Conservation (phyloP, 1,140 invertebrate genomes). For the Atta cephalotes region DNA sequence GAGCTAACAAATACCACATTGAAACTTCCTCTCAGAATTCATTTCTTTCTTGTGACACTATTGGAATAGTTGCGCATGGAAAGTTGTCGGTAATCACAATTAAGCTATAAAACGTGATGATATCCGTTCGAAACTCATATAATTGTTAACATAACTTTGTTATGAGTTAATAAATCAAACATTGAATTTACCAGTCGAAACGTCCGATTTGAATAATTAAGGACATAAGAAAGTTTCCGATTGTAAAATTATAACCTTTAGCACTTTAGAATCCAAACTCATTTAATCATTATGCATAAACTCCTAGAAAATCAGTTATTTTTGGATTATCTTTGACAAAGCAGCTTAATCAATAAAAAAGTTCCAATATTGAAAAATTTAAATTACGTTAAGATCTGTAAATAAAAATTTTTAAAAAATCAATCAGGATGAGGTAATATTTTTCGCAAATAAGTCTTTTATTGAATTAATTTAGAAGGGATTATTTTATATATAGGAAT, state of each 20-base stretch:
- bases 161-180: conserved; percentile 16
- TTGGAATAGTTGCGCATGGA: neutral
- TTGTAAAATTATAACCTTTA: neutral
- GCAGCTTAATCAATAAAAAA: neutral
- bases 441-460: no score
- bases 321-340: neutral
- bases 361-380: neutral
- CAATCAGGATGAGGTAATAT: no score
- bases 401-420: neutral
- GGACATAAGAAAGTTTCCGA: neutral
- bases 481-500: no score
- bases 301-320: neutral
- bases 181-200: conserved; percentile 5
- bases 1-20: conserved; percentile 12
- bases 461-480: no score
- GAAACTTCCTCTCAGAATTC: conserved; percentile 26
- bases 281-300: neutral
- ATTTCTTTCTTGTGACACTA: conserved; percentile 35
- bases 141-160: conserved; percentile 30
- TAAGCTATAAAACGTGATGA: conserved; percentile 7
- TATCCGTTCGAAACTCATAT: neutral
- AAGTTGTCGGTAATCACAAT: conserved; percentile 44
- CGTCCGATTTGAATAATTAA: conserved; percentile 25
- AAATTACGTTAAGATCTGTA: neutral
- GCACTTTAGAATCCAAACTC: neutral